phyloP scores from a whole-genome alignment of 2,888 invertebrate genomes.

The Agriopis aurantiaria region DNA sequence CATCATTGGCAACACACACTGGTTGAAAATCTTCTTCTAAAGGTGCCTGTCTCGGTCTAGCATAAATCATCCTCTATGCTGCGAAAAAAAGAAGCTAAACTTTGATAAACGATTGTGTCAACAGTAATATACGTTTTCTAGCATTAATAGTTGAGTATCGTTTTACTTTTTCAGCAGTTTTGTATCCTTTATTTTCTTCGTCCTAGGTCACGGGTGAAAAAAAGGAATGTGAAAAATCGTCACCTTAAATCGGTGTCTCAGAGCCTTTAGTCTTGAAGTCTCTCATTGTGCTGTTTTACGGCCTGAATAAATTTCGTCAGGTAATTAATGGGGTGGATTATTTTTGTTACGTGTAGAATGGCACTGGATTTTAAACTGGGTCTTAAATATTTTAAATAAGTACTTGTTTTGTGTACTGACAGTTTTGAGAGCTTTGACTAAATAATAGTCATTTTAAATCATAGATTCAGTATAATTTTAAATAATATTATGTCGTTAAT shows the following conservation, averaged over 20 bases:
- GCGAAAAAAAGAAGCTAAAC: neutral
- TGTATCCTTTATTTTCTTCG: neutral
- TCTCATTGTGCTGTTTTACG: conserved; percentile 21
- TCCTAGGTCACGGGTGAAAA: neutral
- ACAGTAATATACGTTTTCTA: neutral
- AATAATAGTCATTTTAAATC: too few relatives aligned
- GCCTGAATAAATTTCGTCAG: conserved; percentile 15
- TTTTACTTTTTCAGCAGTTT: neutral
- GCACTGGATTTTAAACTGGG: neutral
- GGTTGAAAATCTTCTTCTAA: too few relatives aligned
- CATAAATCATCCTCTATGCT: too few relatives aligned
- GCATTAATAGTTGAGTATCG: neutral
- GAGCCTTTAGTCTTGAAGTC: neutral
- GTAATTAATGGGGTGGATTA: conserved; percentile 19
- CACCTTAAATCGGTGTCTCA: conserved; percentile 12
- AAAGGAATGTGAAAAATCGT: conserved; percentile 20
- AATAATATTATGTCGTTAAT: too few relatives aligned
- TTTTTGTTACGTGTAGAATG: conserved; percentile 5
- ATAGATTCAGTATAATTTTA: too few relatives aligned
- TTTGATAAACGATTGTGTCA: neutral
- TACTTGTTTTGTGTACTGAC: neutral
- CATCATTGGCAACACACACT: too few relatives aligned
- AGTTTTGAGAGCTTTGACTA: too few relatives aligned
- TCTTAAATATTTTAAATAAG: neutral
- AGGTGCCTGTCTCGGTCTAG: too few relatives aligned